phyloP scores from a whole-genome alignment of 2,888 invertebrate species.

The Meiosimyza decipiens region DNA sequence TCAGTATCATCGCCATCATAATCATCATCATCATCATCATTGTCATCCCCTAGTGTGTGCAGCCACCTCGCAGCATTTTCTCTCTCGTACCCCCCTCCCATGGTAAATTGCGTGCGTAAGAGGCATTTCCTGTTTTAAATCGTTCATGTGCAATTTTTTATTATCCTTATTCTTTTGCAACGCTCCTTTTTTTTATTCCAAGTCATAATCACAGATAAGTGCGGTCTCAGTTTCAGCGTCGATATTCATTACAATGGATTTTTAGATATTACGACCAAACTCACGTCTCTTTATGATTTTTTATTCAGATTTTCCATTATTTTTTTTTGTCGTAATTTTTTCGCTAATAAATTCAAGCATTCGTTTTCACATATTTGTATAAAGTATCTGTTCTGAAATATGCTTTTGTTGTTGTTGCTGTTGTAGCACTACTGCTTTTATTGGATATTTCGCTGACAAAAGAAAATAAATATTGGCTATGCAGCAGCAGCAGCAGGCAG shows the following conservation, averaged over 20 bases:
- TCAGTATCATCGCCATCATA: slow-evolving; percentile 10
- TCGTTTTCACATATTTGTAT: slow-evolving; percentile 27
- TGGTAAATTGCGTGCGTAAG: slow-evolving; percentile 47
- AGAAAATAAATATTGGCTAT: slow-evolving; percentile 20
- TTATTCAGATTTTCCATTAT: not conserved
- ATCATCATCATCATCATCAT: not conserved
- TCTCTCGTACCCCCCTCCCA: not conserved
- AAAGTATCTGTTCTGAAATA: slow-evolving; percentile 30
- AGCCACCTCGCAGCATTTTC: not conserved
- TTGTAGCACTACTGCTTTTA: too few species aligned
- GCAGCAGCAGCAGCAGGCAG: slow-evolving; percentile 5
- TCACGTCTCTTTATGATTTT: not conserved
- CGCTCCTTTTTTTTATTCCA: slow-evolving; percentile 35
- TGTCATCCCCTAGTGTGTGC: not conserved
- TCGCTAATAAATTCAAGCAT: slow-evolving; percentile 22
- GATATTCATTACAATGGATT: slow-evolving; percentile 58
- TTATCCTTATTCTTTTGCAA: slow-evolving; percentile 37
- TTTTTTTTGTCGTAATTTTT: not conserved
- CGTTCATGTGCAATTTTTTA: slow-evolving; percentile 46
- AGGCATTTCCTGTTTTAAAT: slow-evolving; percentile 64
- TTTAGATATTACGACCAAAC: slow-evolving; percentile 11
- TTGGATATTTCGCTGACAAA: too few species aligned
- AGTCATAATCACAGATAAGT: slow-evolving; percentile 64
- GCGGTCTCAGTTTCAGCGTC: slow-evolving; percentile 52
- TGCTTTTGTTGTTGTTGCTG: slow-evolving; percentile 4